These are phyloP conservation scores for Sander vitreus DNA, from an alignment of 2,113 vertebrate genomes.

Conservation along the genomic window DNA sequence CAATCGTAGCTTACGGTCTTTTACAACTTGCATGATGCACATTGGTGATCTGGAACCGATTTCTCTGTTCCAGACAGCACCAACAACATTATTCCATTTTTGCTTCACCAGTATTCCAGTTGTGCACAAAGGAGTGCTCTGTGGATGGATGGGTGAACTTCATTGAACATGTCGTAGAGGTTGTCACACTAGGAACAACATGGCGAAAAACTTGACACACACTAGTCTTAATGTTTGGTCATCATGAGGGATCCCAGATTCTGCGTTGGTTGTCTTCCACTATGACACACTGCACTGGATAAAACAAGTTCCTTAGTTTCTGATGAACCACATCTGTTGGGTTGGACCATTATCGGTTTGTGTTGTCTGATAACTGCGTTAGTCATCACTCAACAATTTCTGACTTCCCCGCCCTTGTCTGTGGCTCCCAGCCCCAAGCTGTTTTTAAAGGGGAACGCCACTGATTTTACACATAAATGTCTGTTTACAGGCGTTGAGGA, in stretches of 20 bases:
- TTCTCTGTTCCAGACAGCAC: neutral
- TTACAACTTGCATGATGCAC: neutral
- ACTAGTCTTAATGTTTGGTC: neutral
- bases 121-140: neutral
- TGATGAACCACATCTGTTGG: neutral
- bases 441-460: neutral
- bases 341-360: neutral
- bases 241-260: neutral
- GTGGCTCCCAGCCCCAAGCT: neutral
- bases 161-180: neutral
- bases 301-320: neutral
- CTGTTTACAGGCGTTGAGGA: neutral
- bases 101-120: neutral
- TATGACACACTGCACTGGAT: neutral
- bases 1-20: neutral
- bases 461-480: neutral
- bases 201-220: too few species aligned
- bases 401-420: constrained; percentile 2
- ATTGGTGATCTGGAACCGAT: neutral
- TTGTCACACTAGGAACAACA: neutral
- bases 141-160: neutral
- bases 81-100: neutral
- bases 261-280: neutral
- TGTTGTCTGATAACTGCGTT: neutral
- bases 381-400: neutral